Evolutionary conservation across 2,113 vertebrate genomes (phyloP).

Genomic region (Tupaia chinensis): DNA sequence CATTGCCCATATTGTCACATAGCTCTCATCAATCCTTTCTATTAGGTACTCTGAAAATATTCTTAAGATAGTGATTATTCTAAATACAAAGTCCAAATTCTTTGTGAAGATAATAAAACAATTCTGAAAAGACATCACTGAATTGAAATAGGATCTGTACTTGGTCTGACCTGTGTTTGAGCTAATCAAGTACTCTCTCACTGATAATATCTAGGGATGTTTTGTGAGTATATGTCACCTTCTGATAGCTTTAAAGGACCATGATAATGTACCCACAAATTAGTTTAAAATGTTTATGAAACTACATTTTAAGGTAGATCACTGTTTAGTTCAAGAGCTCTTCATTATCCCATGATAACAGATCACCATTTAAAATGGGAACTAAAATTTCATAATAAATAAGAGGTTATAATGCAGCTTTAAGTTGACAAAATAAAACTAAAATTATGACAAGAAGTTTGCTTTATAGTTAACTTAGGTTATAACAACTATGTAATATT

Average conservation of each 20-base stretch:
- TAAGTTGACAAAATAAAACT: constrained; percentile 42
- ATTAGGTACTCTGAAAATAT: constrained; percentile 57
- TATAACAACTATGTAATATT: constrained; percentile 22
- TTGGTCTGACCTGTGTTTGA: constrained; percentile 45
- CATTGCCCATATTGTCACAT: constrained; percentile 27
- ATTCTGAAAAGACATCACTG: constrained; percentile 56
- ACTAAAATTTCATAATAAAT: constrained; percentile 49
- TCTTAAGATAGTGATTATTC: constrained; percentile 42
- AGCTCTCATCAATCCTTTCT: constrained; percentile 53
- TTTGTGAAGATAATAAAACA: constrained; percentile 62
- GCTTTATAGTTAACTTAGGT: constrained; percentile 45
- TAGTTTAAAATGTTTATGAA: constrained; percentile 22
- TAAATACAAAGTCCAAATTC: constrained; percentile 50
- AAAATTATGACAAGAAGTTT: constrained; percentile 61
- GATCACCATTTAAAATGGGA: constrained; percentile 44
- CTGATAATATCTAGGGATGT: constrained; percentile 30
- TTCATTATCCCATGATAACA: constrained; percentile 20
- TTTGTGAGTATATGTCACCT: constrained; percentile 53
- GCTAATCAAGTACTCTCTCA: constrained; percentile 40
- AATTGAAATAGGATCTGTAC: constrained; percentile 35
- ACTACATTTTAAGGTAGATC: constrained; percentile 46
- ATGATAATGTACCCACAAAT: constrained; percentile 39
- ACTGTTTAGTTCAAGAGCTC: constrained; percentile 35
- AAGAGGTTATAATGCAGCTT: constrained; percentile 34
- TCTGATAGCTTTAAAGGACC: constrained; percentile 52